Evolutionary conservation across 2,113 vertebrate genomes (phyloP).

Genomic region (Leptodactylus fuscus): DNA sequence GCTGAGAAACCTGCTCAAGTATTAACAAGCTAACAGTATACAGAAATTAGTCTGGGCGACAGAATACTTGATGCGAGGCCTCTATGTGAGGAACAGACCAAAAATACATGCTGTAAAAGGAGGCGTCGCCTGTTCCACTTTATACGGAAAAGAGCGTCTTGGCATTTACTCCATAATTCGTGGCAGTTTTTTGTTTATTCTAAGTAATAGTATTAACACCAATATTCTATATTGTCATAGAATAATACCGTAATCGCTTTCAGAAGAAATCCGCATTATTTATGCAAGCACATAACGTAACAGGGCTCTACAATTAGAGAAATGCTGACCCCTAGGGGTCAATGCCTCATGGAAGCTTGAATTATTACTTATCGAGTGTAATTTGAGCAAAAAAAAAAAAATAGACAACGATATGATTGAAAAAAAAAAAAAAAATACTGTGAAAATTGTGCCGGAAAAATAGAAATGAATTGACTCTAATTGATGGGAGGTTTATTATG

Average conservation of each 20-base stretch:
- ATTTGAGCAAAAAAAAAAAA: conserved; percentile 8
- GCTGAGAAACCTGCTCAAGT: conserved; percentile 59
- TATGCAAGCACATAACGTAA: conserved; percentile 68
- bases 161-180: conserved; percentile 39
- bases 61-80: conserved; percentile 45
- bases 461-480: conserved; percentile 65
- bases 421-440: conserved; percentile 59
- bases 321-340: conserved; percentile 62
- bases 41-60: conserved; percentile 56
- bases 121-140: neutral
- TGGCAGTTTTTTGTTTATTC: conserved; percentile 64
- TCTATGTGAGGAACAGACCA: conserved; percentile 64
- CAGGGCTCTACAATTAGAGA: conserved; percentile 78
- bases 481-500: conserved; percentile 67
- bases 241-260: conserved; percentile 22
- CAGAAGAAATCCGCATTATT: conserved; percentile 62
- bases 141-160: neutral
- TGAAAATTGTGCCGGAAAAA: conserved; percentile 79
- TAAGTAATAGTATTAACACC: conserved; percentile 64
- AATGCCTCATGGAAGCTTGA: neutral
- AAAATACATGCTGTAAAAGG: conserved; percentile 55
- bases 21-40: conserved; percentile 64
- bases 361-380: neutral
- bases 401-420: too few relatives aligned
- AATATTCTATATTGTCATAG: conserved; percentile 60